Evolutionary conservation across 1,140 invertebrate species (phyloP).

Genomic region (Drosophila nikananu): DNA sequence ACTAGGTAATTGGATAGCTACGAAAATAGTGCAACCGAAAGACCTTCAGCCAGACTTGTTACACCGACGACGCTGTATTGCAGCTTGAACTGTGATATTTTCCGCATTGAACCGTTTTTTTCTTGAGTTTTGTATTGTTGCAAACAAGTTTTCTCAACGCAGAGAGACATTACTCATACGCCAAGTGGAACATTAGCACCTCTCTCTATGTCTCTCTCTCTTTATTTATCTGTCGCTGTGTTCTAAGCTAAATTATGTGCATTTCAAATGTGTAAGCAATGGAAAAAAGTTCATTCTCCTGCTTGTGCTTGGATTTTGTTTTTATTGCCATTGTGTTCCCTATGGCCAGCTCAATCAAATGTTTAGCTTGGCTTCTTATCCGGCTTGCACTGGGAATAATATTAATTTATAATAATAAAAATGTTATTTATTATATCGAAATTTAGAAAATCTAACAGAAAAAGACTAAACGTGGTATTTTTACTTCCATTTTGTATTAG

Average conservation of each 20-base stretch:
- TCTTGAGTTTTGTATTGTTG: conserved; percentile 7
- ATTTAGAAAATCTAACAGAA: neutral
- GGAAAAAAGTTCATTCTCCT: conserved; percentile 67
- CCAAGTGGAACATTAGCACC: conserved; percentile 42
- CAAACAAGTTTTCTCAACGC: conserved; percentile 30
- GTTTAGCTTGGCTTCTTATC: conserved; percentile 47
- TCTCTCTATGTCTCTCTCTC: neutral
- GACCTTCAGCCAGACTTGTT: conserved; percentile 25
- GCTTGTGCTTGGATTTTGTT: conserved; percentile 15
- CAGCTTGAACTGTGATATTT: conserved; percentile 48
- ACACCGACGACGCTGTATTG: conserved; percentile 2
- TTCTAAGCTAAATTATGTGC: conserved; percentile 63
- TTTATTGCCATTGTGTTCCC: conserved; percentile 27
- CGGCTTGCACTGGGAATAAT: conserved; percentile 17
- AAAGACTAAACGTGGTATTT: too few species aligned
- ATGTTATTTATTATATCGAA: neutral
- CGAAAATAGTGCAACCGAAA: conserved; percentile 62
- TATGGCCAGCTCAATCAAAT: conserved; percentile 71
- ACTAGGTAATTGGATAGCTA: conserved; percentile 70
- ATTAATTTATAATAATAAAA: neutral
- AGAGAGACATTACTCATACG: conserved; percentile 66
- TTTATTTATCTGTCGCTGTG: neutral
- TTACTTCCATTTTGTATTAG: neutral
- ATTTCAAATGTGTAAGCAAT: conserved; percentile 63
- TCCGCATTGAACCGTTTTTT: conserved; percentile 23